These are phyloP conservation scores for Calephelis virginiensis DNA, from an alignment of 1,140 invertebrate species.

Conservation along the genomic window DNA sequence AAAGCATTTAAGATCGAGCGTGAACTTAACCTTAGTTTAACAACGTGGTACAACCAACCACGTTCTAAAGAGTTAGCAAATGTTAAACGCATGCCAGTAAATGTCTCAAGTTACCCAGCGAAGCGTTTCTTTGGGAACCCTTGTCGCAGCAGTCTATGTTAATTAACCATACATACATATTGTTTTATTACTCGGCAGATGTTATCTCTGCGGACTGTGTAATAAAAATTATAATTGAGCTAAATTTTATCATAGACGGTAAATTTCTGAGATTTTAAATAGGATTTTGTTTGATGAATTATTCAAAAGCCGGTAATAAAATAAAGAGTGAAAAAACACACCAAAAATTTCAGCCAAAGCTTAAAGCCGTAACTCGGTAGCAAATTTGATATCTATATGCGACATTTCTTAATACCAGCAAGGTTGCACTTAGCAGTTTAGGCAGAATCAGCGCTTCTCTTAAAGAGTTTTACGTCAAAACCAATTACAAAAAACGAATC, in stretches of 20 bases:
- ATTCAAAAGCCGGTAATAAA: neutral
- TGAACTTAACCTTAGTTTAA: conserved; percentile 25
- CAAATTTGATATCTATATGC: too few relatives aligned
- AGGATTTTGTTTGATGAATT: neutral
- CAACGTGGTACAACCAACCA: conserved; percentile 10
- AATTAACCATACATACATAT: conserved; percentile 42
- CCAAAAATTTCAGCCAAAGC: conserved; percentile 3
- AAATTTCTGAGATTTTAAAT: conserved; percentile 1
- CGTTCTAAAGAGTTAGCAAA: conserved; percentile 24
- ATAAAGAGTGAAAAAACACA: neutral
- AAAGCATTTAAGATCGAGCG: neutral
- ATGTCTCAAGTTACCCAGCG: conserved; percentile 56
- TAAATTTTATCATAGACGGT: conserved; percentile 21
- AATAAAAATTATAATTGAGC: conserved; percentile 17
- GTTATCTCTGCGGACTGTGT: conserved; percentile 29
- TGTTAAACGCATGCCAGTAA: conserved; percentile 42
- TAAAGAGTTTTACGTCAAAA: too few relatives aligned
- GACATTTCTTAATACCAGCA: too few relatives aligned
- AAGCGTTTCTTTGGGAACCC: conserved; percentile 54
- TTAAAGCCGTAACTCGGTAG: too few relatives aligned
- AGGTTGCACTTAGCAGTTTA: too few relatives aligned
- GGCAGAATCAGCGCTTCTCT: too few relatives aligned
- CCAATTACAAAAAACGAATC: too few relatives aligned
- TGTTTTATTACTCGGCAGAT: conserved; percentile 41
- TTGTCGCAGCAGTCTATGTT: conserved; percentile 54